A percentile compares a stretch with the other conserved stretches of the same genome.
These are phyloP conservation scores for Drosophila anomelani DNA, from an alignment of 2,888 invertebrate species.

Conservation along the genomic window DNA sequence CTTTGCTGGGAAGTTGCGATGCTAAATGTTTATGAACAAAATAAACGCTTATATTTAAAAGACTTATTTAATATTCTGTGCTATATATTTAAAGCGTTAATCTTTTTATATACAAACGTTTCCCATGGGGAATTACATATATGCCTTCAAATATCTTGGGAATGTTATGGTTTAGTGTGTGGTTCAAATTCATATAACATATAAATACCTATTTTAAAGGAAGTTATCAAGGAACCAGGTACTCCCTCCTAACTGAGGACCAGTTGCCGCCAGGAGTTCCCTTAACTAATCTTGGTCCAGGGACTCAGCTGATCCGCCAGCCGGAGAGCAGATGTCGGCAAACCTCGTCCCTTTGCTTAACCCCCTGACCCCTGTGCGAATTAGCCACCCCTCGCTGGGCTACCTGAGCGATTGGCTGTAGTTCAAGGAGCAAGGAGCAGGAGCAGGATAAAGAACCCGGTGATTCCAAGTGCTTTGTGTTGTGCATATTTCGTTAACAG, in stretches of 20 bases:
- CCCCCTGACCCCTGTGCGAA: constrained; percentile 24
- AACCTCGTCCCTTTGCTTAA: constrained; percentile 12
- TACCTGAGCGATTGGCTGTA: constrained; percentile 27
- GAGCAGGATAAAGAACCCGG: constrained; percentile 7
- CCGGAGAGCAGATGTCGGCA: constrained; percentile 24
- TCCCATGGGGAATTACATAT: not conserved
- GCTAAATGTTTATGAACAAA: not conserved
- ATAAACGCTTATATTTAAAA: too few relatives aligned
- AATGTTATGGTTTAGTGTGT: not conserved
- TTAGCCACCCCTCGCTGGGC: constrained; percentile 28
- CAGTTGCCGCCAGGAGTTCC: not conserved
- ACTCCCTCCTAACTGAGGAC: not conserved
- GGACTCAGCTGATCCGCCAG: constrained; percentile 35
- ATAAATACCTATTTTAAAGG: not conserved
- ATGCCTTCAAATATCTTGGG: not conserved
- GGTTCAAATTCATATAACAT: too few relatives aligned
- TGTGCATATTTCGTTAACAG: constrained; percentile 82
- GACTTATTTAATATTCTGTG: not conserved
- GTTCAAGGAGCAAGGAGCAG: constrained; percentile 12
- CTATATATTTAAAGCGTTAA: not conserved
- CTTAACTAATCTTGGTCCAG: not conserved
- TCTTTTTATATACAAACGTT: not conserved
- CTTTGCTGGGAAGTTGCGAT: not conserved
- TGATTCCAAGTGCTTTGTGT: constrained; percentile 47
- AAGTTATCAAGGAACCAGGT: not conserved